These are phyloP conservation scores for Sminthurides aquaticus DNA, from an alignment of 2,888 invertebrate genomes.

Conservation along the genomic window DNA sequence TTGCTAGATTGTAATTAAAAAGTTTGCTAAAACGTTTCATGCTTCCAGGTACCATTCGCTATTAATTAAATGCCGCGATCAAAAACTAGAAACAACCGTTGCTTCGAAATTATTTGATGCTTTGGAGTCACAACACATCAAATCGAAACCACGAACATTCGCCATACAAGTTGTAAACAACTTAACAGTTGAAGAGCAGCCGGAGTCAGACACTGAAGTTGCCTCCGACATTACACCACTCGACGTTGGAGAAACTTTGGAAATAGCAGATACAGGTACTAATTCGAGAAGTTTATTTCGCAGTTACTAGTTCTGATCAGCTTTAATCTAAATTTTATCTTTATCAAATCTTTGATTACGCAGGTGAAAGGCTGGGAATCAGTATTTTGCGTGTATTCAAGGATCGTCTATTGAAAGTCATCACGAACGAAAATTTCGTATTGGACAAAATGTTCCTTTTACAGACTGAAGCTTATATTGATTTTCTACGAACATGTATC, in stretches of 20 bases:
- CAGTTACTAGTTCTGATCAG: not conserved
- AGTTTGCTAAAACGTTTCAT: not conserved
- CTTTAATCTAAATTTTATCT: too few relatives aligned
- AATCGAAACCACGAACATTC: slow-evolving; percentile 9
- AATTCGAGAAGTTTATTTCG: not conserved
- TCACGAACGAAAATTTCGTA: slow-evolving; percentile 11
- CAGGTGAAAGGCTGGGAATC: slow-evolving; percentile 5
- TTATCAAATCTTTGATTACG: not conserved
- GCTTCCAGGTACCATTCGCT: slow-evolving; percentile 9
- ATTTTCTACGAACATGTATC: slow-evolving; percentile 11
- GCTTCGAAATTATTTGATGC: slow-evolving; percentile 9
- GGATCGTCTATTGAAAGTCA: slow-evolving; percentile 11
- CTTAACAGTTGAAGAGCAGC: not conserved
- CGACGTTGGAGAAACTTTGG: slow-evolving; percentile 1
- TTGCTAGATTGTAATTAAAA: too few relatives aligned
- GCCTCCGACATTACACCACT: not conserved
- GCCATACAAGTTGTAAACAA: slow-evolving; percentile 14
- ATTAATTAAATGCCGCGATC: slow-evolving; percentile 14
- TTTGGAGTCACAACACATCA: slow-evolving; percentile 11
- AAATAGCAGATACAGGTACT: not conserved
- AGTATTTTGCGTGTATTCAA: slow-evolving; percentile 4
- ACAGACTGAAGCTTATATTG: slow-evolving; percentile 8
- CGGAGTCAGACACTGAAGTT: slow-evolving; percentile 1
- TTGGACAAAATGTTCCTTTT: slow-evolving; percentile 6
- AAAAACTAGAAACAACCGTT: not conserved